These are phyloP conservation scores for Xiphophorus couchianus DNA, from an alignment of 2,113 vertebrate species.

Conservation along the genomic window DNA sequence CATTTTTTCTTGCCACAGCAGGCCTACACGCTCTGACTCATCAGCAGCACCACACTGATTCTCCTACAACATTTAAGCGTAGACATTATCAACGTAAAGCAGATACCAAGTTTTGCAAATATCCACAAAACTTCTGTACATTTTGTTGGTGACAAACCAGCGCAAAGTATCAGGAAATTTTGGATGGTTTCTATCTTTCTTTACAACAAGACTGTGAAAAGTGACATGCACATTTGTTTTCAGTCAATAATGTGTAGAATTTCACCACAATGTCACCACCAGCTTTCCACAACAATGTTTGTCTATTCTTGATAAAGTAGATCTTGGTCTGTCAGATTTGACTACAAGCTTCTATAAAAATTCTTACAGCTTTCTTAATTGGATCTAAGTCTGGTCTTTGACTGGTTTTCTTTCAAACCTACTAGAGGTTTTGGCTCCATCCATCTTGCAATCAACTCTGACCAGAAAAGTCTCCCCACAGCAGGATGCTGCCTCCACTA, in stretches of 20 bases:
- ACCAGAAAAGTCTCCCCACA: too few species aligned
- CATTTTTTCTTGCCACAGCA: conserved; percentile 35
- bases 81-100: neutral
- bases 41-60: conserved; percentile 5
- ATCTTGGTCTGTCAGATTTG: neutral
- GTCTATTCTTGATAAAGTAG: neutral
- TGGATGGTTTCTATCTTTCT: neutral
- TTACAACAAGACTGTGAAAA: neutral
- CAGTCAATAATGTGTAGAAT: neutral
- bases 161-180: neutral
- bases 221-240: too few species aligned
- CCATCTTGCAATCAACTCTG: too few species aligned
- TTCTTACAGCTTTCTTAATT: neutral
- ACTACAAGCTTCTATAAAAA: neutral
- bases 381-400: neutral
- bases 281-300: neutral
- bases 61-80: neutral
- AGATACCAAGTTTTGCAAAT: neutral
- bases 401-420: neutral
- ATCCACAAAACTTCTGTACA: neutral
- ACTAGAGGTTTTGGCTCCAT: too few species aligned
- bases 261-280: neutral
- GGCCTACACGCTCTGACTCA: conserved; percentile 67
- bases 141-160: neutral
- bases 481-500: too few species aligned